phyloP scores from a whole-genome alignment of 2,113 vertebrate genomes.

The Dromaius novaehollandiae region DNA sequence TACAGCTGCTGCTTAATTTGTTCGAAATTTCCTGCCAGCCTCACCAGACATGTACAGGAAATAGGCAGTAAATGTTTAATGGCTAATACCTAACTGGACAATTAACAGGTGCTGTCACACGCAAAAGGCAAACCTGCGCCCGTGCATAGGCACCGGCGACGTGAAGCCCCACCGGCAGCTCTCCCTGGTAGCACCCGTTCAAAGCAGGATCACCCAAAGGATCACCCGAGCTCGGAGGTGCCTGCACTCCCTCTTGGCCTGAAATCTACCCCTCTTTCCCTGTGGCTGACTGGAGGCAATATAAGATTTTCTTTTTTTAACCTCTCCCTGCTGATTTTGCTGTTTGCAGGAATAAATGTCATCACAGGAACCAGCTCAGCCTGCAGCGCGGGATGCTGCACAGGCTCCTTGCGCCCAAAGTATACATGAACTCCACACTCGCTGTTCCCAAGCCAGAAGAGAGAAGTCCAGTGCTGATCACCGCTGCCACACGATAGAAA shows the following conservation, averaged over 20 bases:
- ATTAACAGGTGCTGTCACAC: slow-evolving; percentile 77
- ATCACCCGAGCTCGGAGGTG: neutral
- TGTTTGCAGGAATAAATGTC: neutral
- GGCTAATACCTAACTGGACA: slow-evolving; percentile 71
- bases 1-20: slow-evolving; percentile 79
- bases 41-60: slow-evolving; percentile 76
- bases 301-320: neutral
- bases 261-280: neutral
- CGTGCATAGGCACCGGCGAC: neutral
- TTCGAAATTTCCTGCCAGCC: slow-evolving; percentile 79
- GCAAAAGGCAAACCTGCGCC: slow-evolving; percentile 10
- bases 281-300: rapidly evolving
- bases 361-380: neutral
- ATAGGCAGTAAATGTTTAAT: slow-evolving; percentile 80
- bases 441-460: neutral
- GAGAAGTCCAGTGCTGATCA: neutral
- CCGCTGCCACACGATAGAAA: neutral
- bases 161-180: neutral
- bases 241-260: neutral
- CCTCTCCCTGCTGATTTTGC: neutral
- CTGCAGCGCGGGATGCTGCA: neutral
- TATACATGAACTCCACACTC: too few species aligned
- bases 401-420: neutral
- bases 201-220: too few species aligned
- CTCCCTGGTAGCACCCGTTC: neutral